phyloP scores from a whole-genome alignment of 1,140 invertebrate genomes.

The silkworm (Bombyx mori) region ASM3026992v2 NC_085117.1:18612001-18612500 shows the following conservation, averaged over 20 bases:
- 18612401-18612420: background rate
- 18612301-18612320: conserved; percentile 64
- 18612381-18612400: conserved; percentile 17
- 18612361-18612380: conserved; percentile 75
- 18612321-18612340: conserved; percentile 53
- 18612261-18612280: conserved; percentile 40
- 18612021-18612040: no score
- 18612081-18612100: no score
- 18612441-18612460: no score
- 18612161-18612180: conserved; percentile 40
- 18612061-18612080: no score
- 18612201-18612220: conserved; percentile 25
- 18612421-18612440: no score
- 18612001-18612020: background rate
- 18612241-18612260: conserved; percentile 35
- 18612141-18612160: conserved; percentile 47
- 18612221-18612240: conserved; percentile 42
- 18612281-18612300: conserved; percentile 70
- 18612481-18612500: no score
- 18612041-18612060: no score
- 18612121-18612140: conserved; percentile 51
- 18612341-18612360: conserved; percentile 75
- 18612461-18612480: no score
- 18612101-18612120: conserved; percentile 1
- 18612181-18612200: conserved; percentile 35